These are phyloP conservation scores for Dynastes maya DNA, from an alignment of 2,888 invertebrate species.

Conservation along the genomic window DNA sequence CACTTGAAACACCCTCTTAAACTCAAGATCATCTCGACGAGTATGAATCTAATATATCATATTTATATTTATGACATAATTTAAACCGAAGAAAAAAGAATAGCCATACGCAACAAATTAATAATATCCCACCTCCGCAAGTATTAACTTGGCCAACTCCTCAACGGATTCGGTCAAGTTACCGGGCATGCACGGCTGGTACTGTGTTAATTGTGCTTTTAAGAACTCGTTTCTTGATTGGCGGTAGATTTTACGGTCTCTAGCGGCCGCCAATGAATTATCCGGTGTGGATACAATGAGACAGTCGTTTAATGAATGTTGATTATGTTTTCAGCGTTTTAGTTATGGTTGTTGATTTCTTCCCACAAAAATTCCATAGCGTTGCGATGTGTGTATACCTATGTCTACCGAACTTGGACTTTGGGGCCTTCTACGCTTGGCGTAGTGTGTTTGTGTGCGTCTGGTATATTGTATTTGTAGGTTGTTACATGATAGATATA, in stretches of 20 bases:
- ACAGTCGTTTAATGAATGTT: conserved; percentile 55
- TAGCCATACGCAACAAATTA: not conserved
- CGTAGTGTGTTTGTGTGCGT: not conserved
- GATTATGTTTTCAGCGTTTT: conserved; percentile 54
- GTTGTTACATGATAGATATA: too few species aligned
- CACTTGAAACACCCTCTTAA: too few species aligned
- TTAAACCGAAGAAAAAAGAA: not conserved
- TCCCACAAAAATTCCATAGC: conserved; percentile 52
- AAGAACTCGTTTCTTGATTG: conserved; percentile 55
- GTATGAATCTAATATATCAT: not conserved
- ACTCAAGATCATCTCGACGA: too few species aligned
- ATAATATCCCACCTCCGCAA: not conserved
- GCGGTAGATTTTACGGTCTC: conserved; percentile 53
- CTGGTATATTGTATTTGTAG: not conserved
- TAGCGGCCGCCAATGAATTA: conserved; percentile 54
- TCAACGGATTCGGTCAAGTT: too few species aligned
- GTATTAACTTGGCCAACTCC: not conserved
- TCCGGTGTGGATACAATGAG: conserved; percentile 48
- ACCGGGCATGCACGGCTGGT: not conserved
- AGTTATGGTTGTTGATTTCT: conserved; percentile 55
- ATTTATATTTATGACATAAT: not conserved
- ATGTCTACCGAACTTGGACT: too few species aligned
- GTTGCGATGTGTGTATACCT: not conserved
- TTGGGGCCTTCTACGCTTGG: too few species aligned
- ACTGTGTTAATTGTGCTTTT: conserved; percentile 53